A percentile compares a stretch with the other conserved stretches of the same genome.
Conservation (phyloP, 2,888 invertebrate genomes). For the Augiades crinisus region DNA sequence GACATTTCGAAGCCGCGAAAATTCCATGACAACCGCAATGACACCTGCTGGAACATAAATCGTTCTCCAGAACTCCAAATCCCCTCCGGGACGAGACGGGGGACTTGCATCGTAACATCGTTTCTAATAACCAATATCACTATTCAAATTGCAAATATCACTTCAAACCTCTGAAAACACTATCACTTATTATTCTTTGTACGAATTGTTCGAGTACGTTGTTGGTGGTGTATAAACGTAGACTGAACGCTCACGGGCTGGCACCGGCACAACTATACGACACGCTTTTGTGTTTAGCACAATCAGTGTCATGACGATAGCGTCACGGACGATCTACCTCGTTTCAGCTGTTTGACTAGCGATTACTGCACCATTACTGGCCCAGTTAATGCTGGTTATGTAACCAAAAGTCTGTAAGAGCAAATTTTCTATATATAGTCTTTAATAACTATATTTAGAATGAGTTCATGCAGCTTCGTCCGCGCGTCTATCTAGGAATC, state of each 20-base stretch:
- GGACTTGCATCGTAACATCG: constrained; percentile 30
- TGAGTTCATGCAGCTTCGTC: no score
- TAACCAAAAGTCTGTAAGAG: no score
- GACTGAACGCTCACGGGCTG: constrained; percentile 59
- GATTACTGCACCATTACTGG: background rate
- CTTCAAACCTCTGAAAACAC: constrained; percentile 5
- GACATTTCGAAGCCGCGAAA: background rate
- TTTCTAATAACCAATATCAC: no score
- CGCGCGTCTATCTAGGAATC: no score
- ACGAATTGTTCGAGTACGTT: constrained; percentile 11
- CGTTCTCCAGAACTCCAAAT: background rate
- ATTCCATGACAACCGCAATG: background rate
- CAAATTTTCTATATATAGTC: no score
- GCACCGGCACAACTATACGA: constrained; percentile 48
- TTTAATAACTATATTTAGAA: no score
- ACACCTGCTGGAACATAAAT: constrained; percentile 29
- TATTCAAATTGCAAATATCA: constrained; percentile 29
- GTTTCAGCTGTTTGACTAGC: constrained; percentile 8
- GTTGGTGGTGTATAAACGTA: constrained; percentile 33
- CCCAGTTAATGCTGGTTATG: background rate
- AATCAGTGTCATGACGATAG: constrained; percentile 38
- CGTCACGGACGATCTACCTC: constrained; percentile 38
- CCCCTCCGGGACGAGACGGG: no score
- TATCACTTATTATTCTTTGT: constrained; percentile 9
- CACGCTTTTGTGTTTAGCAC: constrained; percentile 60